These are phyloP conservation scores for Manis pentadactyla DNA, from an alignment of 2,797 vertebrate species.

Conservation along the genomic window DNA sequence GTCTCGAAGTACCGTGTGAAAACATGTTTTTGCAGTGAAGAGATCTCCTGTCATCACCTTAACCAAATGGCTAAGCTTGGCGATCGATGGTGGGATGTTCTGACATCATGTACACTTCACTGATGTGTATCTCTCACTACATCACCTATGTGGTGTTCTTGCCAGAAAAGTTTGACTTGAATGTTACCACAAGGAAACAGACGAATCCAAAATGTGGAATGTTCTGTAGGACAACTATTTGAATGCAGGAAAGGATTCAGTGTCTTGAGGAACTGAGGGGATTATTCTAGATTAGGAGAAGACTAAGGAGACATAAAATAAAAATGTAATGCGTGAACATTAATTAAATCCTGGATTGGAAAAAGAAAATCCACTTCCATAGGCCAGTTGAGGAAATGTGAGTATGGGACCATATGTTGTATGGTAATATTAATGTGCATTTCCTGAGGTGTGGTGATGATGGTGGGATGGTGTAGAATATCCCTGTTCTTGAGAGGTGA, in stretches of 20 bases:
- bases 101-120: not conserved
- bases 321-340: not conserved
- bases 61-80: not conserved
- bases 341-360: not conserved
- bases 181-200: constrained; percentile 36
- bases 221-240: constrained; percentile 12
- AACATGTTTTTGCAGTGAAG: constrained; percentile 14
- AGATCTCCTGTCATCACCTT: not conserved
- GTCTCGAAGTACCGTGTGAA: not conserved
- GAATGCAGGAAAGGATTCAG: constrained; percentile 34
- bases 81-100: not conserved
- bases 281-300: not conserved
- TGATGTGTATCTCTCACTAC: not conserved
- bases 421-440: constrained; percentile 6
- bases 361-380: not conserved
- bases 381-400: not conserved
- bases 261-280: constrained; percentile 17
- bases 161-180: constrained; percentile 38
- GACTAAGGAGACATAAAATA: not conserved
- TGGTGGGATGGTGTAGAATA: not conserved
- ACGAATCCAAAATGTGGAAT: constrained; percentile 29
- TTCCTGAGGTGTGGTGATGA: not conserved
- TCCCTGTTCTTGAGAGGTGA: constrained; percentile 10
- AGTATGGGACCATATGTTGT: not conserved
- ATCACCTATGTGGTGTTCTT: not conserved